Percentiles rank a stretch among this genome's conserved stretches.
phyloP scores from a whole-genome alignment of 2,888 invertebrate species.

The Pollenia amentaria region DNA sequence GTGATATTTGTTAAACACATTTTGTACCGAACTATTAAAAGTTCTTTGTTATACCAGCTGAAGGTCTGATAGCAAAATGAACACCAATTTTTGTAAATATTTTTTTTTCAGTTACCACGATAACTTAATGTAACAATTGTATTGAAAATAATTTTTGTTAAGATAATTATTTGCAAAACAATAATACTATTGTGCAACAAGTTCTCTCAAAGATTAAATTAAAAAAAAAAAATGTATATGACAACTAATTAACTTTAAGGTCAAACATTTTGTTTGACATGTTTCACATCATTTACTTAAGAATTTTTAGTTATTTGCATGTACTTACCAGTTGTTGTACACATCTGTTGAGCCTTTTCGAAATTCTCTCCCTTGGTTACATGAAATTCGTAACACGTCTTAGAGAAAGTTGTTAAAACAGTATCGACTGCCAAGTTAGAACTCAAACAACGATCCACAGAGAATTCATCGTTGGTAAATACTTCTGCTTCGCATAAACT shows the following conservation, averaged over 20 bases:
- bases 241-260: constrained; percentile 2
- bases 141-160: background rate
- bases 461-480: constrained; percentile 95
- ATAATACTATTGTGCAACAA: background rate
- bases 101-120: background rate
- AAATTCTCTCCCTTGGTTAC: constrained; percentile 93
- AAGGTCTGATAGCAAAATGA: background rate
- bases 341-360: constrained; percentile 91
- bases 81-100: too few species aligned
- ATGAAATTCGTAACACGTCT: constrained; percentile 95
- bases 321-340: constrained; percentile 88
- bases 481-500: constrained; percentile 97
- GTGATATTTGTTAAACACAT: too few species aligned
- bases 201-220: constrained; percentile 7
- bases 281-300: background rate
- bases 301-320: background rate
- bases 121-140: background rate
- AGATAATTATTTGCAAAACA: background rate
- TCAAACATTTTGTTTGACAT: background rate
- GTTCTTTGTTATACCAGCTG: background rate
- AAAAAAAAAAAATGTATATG: background rate
- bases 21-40: too few species aligned
- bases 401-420: constrained; percentile 92
- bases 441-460: constrained; percentile 92
- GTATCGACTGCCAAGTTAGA: constrained; percentile 91